Percentiles rank a stretch among this genome's conserved stretches.
These are phyloP conservation scores for Molothrus aeneus DNA, from an alignment of 2,797 vertebrate genomes.

Conservation along the genomic window DNA sequence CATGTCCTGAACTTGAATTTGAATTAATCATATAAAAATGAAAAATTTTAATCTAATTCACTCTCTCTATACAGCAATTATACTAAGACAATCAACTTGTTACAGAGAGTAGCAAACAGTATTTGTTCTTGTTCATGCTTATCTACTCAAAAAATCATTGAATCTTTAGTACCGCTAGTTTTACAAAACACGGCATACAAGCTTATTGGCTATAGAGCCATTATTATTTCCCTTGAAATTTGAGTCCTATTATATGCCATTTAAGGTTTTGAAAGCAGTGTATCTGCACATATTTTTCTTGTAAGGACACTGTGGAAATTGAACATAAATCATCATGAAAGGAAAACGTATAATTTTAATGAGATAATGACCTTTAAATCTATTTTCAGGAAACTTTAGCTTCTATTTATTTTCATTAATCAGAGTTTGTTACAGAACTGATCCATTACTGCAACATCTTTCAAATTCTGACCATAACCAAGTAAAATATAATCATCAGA, in stretches of 20 bases:
- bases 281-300: conserved; percentile 43
- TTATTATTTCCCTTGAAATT: conserved; percentile 23
- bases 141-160: background rate
- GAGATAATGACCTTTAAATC: conserved; percentile 50
- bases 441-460: background rate
- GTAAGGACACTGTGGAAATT: conserved; percentile 20
- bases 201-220: background rate
- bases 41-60: background rate
- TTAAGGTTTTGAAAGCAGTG: conserved; percentile 33
- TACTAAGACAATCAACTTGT: background rate
- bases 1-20: background rate
- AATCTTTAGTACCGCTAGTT: background rate
- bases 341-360: conserved; percentile 52
- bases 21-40: background rate
- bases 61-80: background rate
- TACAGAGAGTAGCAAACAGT: background rate
- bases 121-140: background rate
- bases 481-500: background rate
- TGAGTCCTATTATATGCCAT: conserved; percentile 10
- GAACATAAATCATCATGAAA: conserved; percentile 37
- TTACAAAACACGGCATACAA: background rate
- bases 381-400: conserved; percentile 40
- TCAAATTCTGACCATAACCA: background rate
- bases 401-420: conserved; percentile 58
- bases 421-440: background rate